Percentiles rank a stretch among this genome's conserved stretches.
These are phyloP conservation scores for Drosophila nr. perissopoda DNA, from an alignment of 2,888 invertebrate species.

Conservation along the genomic window DNA sequence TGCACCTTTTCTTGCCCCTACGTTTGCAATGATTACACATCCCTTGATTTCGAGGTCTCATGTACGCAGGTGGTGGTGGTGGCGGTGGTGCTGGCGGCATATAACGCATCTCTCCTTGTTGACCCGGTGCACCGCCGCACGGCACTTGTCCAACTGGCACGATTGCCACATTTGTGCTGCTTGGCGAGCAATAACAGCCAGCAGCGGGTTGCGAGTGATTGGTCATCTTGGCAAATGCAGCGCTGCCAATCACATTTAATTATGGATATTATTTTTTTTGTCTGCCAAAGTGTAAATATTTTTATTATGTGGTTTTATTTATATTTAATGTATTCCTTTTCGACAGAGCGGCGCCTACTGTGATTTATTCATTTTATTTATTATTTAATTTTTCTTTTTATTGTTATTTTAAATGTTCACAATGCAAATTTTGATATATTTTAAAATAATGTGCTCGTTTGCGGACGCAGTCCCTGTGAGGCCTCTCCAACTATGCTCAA, in stretches of 20 bases:
- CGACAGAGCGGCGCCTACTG: background rate
- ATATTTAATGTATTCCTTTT: background rate
- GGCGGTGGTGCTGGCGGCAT: background rate
- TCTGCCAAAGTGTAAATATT: background rate
- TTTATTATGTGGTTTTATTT: background rate
- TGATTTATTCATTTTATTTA: too few relatives aligned
- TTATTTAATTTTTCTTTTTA: background rate
- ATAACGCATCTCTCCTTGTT: background rate
- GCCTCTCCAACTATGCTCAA: slow-evolving; percentile 2
- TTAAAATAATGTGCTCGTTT: slow-evolving; percentile 5
- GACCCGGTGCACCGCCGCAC: background rate
- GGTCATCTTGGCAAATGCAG: background rate
- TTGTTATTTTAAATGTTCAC: background rate
- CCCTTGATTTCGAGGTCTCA: background rate
- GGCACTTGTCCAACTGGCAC: background rate
- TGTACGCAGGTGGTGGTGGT: background rate
- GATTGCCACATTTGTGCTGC: background rate
- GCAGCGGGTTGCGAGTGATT: background rate
- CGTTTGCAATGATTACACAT: slow-evolving; percentile 30
- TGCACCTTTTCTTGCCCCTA: slow-evolving; percentile 23
- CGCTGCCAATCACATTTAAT: background rate
- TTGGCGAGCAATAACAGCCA: slow-evolving; percentile 10
- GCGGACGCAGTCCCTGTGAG: background rate
- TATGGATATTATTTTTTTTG: background rate
- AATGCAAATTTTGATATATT: slow-evolving; percentile 12